Evolutionary conservation across 2,888 invertebrate genomes (phyloP).

Genomic region (Orthosia cruda): DNA sequence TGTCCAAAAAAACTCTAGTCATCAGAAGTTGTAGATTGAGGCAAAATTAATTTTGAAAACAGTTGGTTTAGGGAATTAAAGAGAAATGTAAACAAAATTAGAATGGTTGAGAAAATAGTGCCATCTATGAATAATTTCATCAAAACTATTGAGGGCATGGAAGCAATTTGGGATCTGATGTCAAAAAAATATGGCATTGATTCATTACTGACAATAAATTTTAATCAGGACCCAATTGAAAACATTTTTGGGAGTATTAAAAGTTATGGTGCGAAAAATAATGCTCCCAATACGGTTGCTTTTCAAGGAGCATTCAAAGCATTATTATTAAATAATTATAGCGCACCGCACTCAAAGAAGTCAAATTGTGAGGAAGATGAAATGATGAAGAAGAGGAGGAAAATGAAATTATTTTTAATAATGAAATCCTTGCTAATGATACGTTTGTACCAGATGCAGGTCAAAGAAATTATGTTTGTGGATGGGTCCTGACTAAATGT

Average conservation of each 20-base stretch:
- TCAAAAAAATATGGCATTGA: background rate
- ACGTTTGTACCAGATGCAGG: background rate
- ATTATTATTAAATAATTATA: background rate
- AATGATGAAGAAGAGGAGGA: background rate
- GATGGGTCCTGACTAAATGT: too few relatives aligned
- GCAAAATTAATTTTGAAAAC: too few relatives aligned
- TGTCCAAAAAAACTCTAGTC: too few relatives aligned
- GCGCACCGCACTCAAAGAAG: background rate
- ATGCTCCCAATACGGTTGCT: background rate
- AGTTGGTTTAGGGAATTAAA: too few relatives aligned
- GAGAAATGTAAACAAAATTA: too few relatives aligned
- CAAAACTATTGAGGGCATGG: background rate
- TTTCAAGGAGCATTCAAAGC: background rate
- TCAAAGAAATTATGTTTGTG: background rate
- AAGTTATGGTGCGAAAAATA: background rate
- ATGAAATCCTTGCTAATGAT: background rate
- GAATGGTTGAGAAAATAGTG: too few relatives aligned
- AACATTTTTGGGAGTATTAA: background rate
- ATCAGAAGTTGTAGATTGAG: too few relatives aligned
- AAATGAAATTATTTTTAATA: background rate
- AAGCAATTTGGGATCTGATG: background rate
- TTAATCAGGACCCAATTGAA: background rate
- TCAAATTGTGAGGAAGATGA: background rate
- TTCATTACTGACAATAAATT: background rate
- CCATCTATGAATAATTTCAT: background rate